These are phyloP conservation scores for Bombyx mandarina DNA, from an alignment of 1,140 invertebrate genomes.

Conservation along the genomic window DNA sequence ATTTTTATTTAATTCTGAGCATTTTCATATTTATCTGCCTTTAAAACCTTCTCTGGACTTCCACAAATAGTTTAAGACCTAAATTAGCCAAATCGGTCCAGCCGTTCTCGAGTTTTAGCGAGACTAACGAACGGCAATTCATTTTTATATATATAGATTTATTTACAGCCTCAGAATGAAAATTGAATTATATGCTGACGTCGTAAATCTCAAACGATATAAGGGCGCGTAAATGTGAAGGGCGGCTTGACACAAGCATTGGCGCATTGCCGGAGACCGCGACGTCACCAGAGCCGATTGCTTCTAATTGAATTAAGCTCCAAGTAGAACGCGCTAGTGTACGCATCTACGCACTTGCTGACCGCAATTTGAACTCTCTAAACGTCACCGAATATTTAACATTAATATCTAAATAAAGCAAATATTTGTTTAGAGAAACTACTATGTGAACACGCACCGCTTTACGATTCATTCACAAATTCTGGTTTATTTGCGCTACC, in stretches of 20 bases:
- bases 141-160: too few relatives aligned
- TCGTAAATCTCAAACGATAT: constrained; percentile 18
- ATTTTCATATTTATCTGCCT: too few relatives aligned
- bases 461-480: not conserved
- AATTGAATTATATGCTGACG: too few relatives aligned
- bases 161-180: too few relatives aligned
- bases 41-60: too few relatives aligned
- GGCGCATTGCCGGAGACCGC: constrained; percentile 22
- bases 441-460: constrained; percentile 2
- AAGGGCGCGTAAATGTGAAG: constrained; percentile 22
- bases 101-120: too few relatives aligned
- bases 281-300: constrained; percentile 39
- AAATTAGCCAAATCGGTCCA: too few relatives aligned
- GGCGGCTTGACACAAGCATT: constrained; percentile 13
- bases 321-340: constrained; percentile 47
- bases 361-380: constrained; percentile 23
- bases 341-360: constrained; percentile 22
- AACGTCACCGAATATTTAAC: constrained; percentile 3
- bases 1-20: too few relatives aligned
- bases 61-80: too few relatives aligned
- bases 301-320: constrained; percentile 60
- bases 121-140: too few relatives aligned
- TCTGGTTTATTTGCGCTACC: not conserved
- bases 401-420: constrained; percentile 9
- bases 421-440: constrained; percentile 12